Evolutionary conservation across 2,888 invertebrate genomes (phyloP), one percentile per base, ranked within the genome.

Genomic region (Andrena marginata): DNA sequence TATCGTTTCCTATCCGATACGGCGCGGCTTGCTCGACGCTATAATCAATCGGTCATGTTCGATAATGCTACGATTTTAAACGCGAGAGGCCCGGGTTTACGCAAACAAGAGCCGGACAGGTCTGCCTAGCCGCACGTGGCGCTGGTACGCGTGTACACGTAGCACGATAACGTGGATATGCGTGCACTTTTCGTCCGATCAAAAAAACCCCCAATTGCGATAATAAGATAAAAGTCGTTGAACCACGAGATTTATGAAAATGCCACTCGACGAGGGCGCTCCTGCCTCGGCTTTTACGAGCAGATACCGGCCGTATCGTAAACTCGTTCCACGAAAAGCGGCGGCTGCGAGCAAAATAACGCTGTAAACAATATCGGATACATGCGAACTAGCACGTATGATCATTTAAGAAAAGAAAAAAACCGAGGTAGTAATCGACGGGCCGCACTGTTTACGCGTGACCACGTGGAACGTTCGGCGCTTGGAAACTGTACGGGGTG

Each of bases 171-270:
- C 42, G 42, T 42, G 13, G 13, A 42, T 13, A 42, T 42, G 42
- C 42, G 42, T 42, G 42, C 42, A 42, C 16, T 13, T 42, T 42
- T 42, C 42, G 42, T n/a, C 2, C 26, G 48, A 26, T 23, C n/a
- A 20, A 26, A 23, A 13, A 49, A 42, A 71, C 68, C 56, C 23
- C 5, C 26, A 62, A 62, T 35, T 48, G 23, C 5, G 29, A 62
- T 29, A 74, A 31, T 31, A 23, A 67, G 63, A 75, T 67, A 8
- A 68, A 67, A 71, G 68, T 75, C 72, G 26, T 72, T 72, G 76
- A 82, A 80, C 81, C 68, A 13, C 8, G 42, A 26, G 75, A 72
- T 74, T 80, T 75, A 71, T 82, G 62, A 31, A 71, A 68, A 68
- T 33, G 26, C 10, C 29, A 2, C 48, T 33, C 49, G 10, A 20